Evolutionary conservation across 1,140 invertebrate species (phyloP), one percentile per base, ranked within the genome.

Genomic region (Drosophila eugracilis): DNA sequence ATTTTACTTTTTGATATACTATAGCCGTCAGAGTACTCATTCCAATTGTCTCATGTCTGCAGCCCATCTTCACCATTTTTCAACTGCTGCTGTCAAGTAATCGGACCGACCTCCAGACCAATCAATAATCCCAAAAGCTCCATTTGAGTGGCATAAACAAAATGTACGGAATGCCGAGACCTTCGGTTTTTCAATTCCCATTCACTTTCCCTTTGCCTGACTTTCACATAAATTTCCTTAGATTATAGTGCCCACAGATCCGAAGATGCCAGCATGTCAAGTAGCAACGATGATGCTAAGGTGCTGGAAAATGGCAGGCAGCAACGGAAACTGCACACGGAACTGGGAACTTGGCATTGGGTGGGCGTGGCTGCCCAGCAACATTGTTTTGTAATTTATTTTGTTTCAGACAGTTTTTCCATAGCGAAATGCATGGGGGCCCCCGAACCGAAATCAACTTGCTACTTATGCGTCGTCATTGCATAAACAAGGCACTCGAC

Each of bases 321-420:
- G 72, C 45, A 74, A 48, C 32, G 55, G 44, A 65, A 75, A 75
- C 41, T 75, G 71, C 44, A 66, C 36, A 63, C 45, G 41, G 34
- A 52, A 60, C 52, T 72, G 36, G 36, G 36, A 39, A 39, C 36
- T 9, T 47, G 69, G 39, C 37, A 71, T 50, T 48, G 17, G 12
- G 53, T 14, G 21, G 45, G 24, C 34, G 66, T 41, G 32, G 34
- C 22, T 10, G 5, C 34, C 10, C 52, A 41, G 59, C 69, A 75
- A 75, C 81, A 88, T 88, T 88, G 81, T 86, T 86, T 88, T 77
- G 81, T 86, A 88, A 86, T 88, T 86, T 86, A 88, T 86, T 86
- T 86, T 81, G 70, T 85, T 86, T 81, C 54, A 77, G 81, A 88
- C 81, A 88, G 81, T 78, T 85, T 57, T 52, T 85, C 63, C 72